A percentile compares a stretch with the other conserved stretches of the same genome.
Conservation (phyloP, 2,888 invertebrate species). For the Pyralis farinalis region DNA sequence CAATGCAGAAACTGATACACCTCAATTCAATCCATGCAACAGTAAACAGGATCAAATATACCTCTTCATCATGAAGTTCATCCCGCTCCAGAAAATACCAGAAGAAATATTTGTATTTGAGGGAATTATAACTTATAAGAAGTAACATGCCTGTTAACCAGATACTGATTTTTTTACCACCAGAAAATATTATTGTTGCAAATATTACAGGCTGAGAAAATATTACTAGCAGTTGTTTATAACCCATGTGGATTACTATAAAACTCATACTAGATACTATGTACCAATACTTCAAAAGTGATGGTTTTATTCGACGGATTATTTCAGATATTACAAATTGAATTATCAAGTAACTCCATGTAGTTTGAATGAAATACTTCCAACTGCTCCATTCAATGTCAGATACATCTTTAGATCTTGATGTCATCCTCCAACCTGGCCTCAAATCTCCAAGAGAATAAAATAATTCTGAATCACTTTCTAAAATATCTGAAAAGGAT, state of each 20-base stretch:
- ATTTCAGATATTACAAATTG: constrained; percentile 79
- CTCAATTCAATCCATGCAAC: constrained; percentile 87
- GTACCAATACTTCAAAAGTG: constrained; percentile 76
- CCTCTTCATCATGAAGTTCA: constrained; percentile 68
- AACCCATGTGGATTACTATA: constrained; percentile 66
- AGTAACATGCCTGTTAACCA: constrained; percentile 79
- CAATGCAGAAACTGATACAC: constrained; percentile 88
- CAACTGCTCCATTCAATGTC: constrained; percentile 88
- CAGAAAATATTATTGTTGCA: constrained; percentile 55
- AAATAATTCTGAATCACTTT: constrained; percentile 30
- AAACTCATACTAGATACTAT: constrained; percentile 70
- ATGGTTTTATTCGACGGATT: constrained; percentile 43
- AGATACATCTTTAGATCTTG: constrained; percentile 82
- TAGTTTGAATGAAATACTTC: constrained; percentile 72
- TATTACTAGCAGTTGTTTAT: constrained; percentile 69
- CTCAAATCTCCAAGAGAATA: constrained; percentile 67
- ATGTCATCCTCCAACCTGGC: constrained; percentile 79
- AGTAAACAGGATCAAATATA: constrained; percentile 76
- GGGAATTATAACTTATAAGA: constrained; percentile 72
- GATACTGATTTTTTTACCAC: constrained; percentile 66
- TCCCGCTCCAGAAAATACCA: constrained; percentile 65
- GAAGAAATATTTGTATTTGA: constrained; percentile 68
- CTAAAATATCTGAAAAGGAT: constrained; percentile 57
- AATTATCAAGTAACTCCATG: constrained; percentile 78
- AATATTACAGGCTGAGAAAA: constrained; percentile 80